A percentile compares a stretch with the other conserved stretches of the same genome.
These are phyloP conservation scores for Bos javanicus DNA, from an alignment of 2,113 vertebrate species.

Conservation along the genomic window DNA sequence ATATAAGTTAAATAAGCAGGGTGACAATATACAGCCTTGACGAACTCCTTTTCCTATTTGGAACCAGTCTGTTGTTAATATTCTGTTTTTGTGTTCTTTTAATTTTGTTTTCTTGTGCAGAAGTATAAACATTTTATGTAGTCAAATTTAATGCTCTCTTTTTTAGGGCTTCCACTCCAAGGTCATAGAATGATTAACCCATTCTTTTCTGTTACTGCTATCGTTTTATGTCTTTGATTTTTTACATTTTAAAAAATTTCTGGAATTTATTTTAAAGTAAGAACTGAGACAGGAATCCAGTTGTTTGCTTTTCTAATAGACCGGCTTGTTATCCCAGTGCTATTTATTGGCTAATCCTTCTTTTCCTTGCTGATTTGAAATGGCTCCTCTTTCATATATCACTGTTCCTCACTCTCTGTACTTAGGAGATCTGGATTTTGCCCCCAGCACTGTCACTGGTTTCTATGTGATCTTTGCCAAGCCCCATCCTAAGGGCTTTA, in stretches of 20 bases:
- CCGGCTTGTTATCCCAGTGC: background rate
- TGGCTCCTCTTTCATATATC: background rate
- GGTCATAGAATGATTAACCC: background rate
- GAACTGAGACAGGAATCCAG: background rate
- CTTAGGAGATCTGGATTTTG: background rate
- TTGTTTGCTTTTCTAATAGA: background rate
- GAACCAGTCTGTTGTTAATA: background rate
- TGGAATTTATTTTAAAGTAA: background rate
- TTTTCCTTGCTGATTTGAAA: background rate
- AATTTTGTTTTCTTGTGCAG: conserved; percentile 21
- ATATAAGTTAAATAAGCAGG: no score
- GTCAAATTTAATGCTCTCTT: background rate
- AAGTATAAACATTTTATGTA: background rate
- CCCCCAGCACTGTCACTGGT: background rate
- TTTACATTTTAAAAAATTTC: background rate
- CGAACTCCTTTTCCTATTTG: no score
- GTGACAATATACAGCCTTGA: no score
- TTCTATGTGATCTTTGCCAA: background rate
- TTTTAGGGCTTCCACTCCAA: background rate
- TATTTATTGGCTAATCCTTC: background rate
- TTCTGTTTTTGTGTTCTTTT: conserved; percentile 2
- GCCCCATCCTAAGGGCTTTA: background rate
- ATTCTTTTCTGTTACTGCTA: background rate
- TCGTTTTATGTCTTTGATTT: background rate
- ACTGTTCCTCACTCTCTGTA: background rate